Evolutionary conservation across 2,113 vertebrate genomes (phyloP), one percentile per base, ranked within the genome.

Genomic region (Xenopus borealis): DNA sequence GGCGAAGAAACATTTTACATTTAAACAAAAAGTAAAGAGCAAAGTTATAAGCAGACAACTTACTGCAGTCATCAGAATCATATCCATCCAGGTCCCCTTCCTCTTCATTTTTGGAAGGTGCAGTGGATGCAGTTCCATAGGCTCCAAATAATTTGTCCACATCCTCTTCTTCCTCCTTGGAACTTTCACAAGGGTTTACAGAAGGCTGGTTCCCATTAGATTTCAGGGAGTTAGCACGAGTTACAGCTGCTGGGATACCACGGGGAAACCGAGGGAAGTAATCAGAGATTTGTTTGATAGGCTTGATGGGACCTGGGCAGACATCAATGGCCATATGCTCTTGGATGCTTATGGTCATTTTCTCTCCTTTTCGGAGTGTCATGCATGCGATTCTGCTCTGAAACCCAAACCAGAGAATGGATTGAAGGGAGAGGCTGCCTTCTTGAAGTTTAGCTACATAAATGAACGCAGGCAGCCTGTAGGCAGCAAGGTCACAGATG

Each of bases 361-460:
- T 97, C 90, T 98, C 96, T 87, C 95, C 94, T 95, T 95, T 95
- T 86, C 95, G 96, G 94, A 94, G 94, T 93, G 95, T 98, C 96
- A 98, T 98, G 94, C 96, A 96, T 95, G 95, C 96, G 88, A 92
- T 95, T 93, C 84, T 81, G 75, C 50, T 40, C 33, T 59, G 80
- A 84, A 14, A 78, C 82, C 81, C 70, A 78, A 78, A 70, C 78
- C 72, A 50, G 83, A 87, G 84, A 80, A 86, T 79, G 79, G 82
- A 84, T 77, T 78, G 78, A 55, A 2, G 72, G 52, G 72, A 3
- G 67, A 74, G 65, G 78, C 57, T 79, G 40, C 14, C 52, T 70
- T 63, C 19, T 10, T 53, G 14, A 80, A 80, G 82, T 82, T 83
- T 84, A 67, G 71, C 70, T 78, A 12, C 4, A 76, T 70, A 3